Evolutionary conservation across 2,797 vertebrate species (phyloP), one percentile per base, ranked within the genome.

Genomic region (Lophotriccus pileatus): DNA sequence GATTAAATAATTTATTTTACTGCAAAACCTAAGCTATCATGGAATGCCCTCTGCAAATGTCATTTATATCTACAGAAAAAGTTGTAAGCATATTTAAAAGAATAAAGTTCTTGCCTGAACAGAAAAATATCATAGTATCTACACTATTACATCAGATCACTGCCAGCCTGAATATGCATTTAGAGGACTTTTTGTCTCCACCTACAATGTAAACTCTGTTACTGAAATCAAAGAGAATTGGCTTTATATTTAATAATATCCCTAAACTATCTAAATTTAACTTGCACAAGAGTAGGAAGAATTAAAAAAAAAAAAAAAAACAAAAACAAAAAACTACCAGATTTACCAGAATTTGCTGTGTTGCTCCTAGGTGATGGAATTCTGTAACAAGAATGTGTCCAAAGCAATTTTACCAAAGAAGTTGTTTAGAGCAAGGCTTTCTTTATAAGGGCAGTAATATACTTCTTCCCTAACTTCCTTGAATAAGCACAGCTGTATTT

Each of bases 401-500:
- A 89, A 92, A 83, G 22, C 14, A 52, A 36, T 68, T 95, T 60
- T 80, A 76, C 30, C 50, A 70, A 69, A 27, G 23, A 43, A 62
- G 22, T n/a, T 64, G 17, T 55, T 75, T 56, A 85, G 91, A 76
- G 58, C 27, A 62, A 85, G 21, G 9, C 19, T 81, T 84, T 25
- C 47, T 80, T 80, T 60, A 59, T 8, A 68, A 87, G 87, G 34
- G 27, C 3, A 3, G 16, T 74, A 79, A 85, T 11, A 58, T 6
- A 47, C 15, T 55, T 55, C 58, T 87, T 79, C 59, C 55, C 58
- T 56, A 73, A 47, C 34, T 52, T 85, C 37, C 68, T 36, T 53
- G 24, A 70, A 77, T 46, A 86, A 96, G 39, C 81, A 94, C 58
- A 84, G 66, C 36, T 86, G 56, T 20, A 96, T 89, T 92, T 94